Base-by-base conservation (phyloP, 2,888 invertebrate genomes). In the Polyploca ridens region DNA sequence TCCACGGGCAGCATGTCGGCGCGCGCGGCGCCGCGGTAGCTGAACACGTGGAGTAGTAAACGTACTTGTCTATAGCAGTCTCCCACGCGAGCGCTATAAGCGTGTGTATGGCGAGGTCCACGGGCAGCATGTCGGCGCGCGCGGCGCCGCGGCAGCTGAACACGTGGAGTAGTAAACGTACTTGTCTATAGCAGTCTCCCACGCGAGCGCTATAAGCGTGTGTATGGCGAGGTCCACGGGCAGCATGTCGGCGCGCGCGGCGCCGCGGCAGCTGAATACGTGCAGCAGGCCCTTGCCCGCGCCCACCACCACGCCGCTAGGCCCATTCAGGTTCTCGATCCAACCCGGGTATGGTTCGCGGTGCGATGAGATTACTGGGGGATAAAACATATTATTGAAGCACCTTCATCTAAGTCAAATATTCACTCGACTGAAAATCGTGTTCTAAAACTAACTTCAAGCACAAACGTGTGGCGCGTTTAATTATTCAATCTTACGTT, bases 311-410 rank as follows among this genome's bases (percentile, higher is more conserved):
- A 97, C 89, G 0, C 96, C 98, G 65, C 97, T 96, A 0, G 98
- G 98, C 0, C 99, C 99, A 90, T 99, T 98, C 71, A 97, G 96
- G 87, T 98, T 99, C 87, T 99, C 99, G n/a, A 98, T 94, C 99
- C 99, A 99, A 1, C 98, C 98, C 0, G 95, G 90, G 16, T 95
- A 82, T 0, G 97, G 97, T 38, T 96, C 94, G 13, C 90, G 88
- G 19, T 95, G 74, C 0, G 96, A 88, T 0, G 96, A 95, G 41
- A 96, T 94, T 38, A 97, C 97, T 97, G 80, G 41, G 41, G 0
- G 35, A 64, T 5, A 35, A 64, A 1, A 62, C 16, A 57, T 27
- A 27, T 27, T 27, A 27, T 27, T 27, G 27, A 27, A 27, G 27
- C 27, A 27, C 27, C 27, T 27, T 27, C 27, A 27, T 27, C 27